These are phyloP conservation scores for Pavo muticus DNA, from an alignment of 2,113 vertebrate genomes.

Conservation along the genomic window DNA sequence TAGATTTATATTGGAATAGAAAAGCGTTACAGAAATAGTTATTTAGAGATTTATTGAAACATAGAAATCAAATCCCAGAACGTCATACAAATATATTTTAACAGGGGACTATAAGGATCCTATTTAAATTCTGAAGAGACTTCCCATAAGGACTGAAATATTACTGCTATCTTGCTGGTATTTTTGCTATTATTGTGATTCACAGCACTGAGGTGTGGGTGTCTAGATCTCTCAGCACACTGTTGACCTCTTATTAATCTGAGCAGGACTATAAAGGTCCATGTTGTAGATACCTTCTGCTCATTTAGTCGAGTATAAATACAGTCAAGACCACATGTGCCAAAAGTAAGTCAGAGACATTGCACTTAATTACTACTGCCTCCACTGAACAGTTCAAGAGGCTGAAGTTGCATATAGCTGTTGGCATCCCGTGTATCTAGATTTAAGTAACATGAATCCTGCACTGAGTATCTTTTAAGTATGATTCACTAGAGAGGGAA, in stretches of 20 bases:
- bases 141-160: background rate
- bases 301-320: background rate
- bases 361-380: background rate
- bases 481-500: background rate
- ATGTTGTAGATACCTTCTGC: background rate
- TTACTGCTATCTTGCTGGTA: background rate
- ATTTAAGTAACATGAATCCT: background rate
- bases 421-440: background rate
- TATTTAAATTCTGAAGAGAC: background rate
- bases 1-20: background rate
- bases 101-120: background rate
- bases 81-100: background rate
- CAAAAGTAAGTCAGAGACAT: background rate
- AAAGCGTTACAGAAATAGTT: background rate
- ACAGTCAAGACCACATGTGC: background rate
- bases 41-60: background rate
- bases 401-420: background rate
- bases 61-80: background rate
- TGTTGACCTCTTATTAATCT: background rate
- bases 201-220: fast-evolving
- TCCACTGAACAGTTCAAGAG: background rate
- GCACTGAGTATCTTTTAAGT: background rate
- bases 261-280: background rate
- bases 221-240: background rate
- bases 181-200: background rate